These are phyloP conservation scores for Agapornis canus DNA, from an alignment of 2,797 vertebrate species.

Conservation along the genomic window DNA sequence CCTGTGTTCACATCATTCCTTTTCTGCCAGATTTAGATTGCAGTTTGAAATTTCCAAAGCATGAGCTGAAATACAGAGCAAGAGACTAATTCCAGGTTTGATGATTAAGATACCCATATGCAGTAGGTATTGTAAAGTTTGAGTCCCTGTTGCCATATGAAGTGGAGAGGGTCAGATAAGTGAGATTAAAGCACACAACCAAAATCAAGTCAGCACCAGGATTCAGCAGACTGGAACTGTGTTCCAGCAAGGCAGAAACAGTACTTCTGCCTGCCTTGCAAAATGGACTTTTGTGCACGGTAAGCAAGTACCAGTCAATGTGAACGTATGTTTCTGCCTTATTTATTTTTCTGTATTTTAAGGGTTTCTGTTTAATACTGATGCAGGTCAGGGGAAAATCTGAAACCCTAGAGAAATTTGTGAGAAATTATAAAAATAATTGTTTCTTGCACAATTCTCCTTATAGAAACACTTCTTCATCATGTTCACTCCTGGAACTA, in stretches of 20 bases:
- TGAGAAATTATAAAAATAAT: neutral
- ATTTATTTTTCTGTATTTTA: neutral
- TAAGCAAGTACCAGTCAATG: neutral
- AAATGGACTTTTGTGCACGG: neutral
- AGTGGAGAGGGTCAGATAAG: neutral
- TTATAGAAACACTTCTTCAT: neutral
- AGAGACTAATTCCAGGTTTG: neutral
- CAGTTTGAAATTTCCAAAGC: neutral
- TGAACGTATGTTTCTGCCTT: neutral
- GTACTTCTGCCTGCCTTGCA: neutral
- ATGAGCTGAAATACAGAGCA: neutral
- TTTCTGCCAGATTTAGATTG: neutral
- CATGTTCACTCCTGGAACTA: neutral
- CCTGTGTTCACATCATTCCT: neutral
- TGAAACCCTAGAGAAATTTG: neutral
- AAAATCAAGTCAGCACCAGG: neutral
- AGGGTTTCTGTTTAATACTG: neutral
- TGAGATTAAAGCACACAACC: neutral
- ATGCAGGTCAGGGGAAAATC: neutral
- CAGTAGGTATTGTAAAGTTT: neutral
- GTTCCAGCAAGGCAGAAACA: neutral
- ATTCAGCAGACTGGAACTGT: neutral
- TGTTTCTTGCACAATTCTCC: neutral
- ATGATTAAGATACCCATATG: neutral
- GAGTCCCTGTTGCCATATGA: neutral